These are phyloP conservation scores for Chloroclysta siterata DNA, from an alignment of 2,888 invertebrate genomes.

Conservation along the genomic window DNA sequence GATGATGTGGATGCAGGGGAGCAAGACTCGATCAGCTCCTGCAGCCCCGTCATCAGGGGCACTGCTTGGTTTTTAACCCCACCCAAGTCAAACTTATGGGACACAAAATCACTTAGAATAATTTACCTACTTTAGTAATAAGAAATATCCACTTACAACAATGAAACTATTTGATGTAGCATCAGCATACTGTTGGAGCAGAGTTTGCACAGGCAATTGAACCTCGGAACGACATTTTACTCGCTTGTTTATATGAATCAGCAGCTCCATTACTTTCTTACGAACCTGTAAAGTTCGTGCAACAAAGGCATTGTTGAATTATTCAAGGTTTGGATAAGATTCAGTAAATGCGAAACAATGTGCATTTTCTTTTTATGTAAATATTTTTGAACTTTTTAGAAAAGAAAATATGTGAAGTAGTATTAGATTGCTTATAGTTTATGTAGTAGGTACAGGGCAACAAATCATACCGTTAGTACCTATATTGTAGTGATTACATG, in stretches of 20 bases:
- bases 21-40: too few species aligned
- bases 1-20: too few species aligned
- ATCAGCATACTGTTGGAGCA: conserved; percentile 92
- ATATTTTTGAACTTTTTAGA: too few species aligned
- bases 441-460: too few species aligned
- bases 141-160: conserved; percentile 83
- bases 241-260: conserved; percentile 96
- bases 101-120: neutral
- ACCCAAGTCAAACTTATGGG: neutral
- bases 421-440: too few species aligned
- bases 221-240: conserved; percentile 93
- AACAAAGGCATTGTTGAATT: neutral
- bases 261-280: conserved; percentile 94
- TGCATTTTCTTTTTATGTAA: too few species aligned
- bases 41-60: too few species aligned
- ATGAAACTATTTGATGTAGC: conserved; percentile 91
- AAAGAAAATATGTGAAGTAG: too few species aligned
- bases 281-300: conserved; percentile 64
- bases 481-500: too few species aligned
- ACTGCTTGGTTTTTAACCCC: neutral
- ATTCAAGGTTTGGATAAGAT: neutral
- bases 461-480: too few species aligned
- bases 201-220: conserved; percentile 93
- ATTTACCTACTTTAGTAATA: neutral
- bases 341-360: neutral